Base-by-base conservation (phyloP, 2,888 invertebrate species). In the Eupithecia insigniata region DNA sequence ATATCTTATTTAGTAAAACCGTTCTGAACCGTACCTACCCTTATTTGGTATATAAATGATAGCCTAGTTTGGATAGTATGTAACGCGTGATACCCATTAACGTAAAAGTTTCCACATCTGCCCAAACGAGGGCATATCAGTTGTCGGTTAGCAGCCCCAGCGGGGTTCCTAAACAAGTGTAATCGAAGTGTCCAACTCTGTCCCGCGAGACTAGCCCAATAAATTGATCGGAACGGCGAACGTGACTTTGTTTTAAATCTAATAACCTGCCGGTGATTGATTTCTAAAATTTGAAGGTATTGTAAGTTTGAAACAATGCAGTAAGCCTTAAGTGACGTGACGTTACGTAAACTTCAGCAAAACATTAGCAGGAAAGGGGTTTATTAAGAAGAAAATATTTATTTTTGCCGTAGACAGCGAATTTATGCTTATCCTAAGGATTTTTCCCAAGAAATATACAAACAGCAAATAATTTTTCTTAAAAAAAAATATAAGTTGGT, bases 101-200 rank as follows among this genome's bases (percentile, higher is more conserved):
- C 60, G 60, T 18, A 60, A 69, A 58, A 39, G 60, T 46, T 61
- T 70, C 55, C 28, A 46, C 68, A 66, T 69, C 60, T 26, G 62
- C 32, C n/a, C 51, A 69, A 67, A 66, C 64, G 36, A 39, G 55
- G 51, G 61, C 73, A 67, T 75, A 77, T 79, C 74, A 80, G 67
- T 76, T 70, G 64, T 34, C 70, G 46, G 69, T 18, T 30, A 28
- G 30, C 61, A 67, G 68, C 61, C 72, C 75, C 75, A 72, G 75
- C 64, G 66, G 71, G 81, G 79, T 77, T 74, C 75, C 73, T 70
- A 71, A 80, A 81, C 82, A 83, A 83, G 82, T 83, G 83, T 83
- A 83, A 85, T 84, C 82, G 79, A 84, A 83, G 80, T 80, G 81
- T 81, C 82, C 81, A 78, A 82, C 79, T 81, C 78, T 67, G 58